Base-by-base conservation (phyloP, 2,113 vertebrate genomes). In the Nycticryphes semicollaris region DNA sequence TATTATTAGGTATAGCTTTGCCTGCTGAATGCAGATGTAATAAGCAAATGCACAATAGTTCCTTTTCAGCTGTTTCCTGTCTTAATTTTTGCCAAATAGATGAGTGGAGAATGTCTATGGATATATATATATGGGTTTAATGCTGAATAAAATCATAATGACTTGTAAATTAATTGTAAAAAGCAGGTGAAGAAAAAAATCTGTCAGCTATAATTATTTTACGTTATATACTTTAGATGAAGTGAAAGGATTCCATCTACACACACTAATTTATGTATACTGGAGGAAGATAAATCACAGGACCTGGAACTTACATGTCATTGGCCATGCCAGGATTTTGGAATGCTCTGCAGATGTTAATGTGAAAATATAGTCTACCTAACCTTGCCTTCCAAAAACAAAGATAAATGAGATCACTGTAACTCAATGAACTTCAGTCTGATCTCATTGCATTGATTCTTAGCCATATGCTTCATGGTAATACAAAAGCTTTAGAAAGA, bases 301-400 rank as follows among this genome's bases (percentile, higher is more conserved):
- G 59, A 91, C 76, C 77, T 90, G 84, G 62, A 92, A 88, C 66
- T 89, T 93, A 51, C 20, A 57, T 93, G 74, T 93, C 56, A 53
- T 67, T 94, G 15, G 27, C 84, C 86, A 80, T 90, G 89, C 76
- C 95, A 96, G 87, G 54, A 87, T 95, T 93, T 90, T 87, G 75
- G 76, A 97, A 84, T 84, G 87, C 63, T 91, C 84, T 97, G 75
- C 91, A 96, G 89, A 87, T 97, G 64, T 95, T 89, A 82, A 54
- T 91, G 45, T 96, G 60, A 94, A 96, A 96, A 93, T 73, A 88
- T 23, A 68, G 43, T 25, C 18, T 92, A 91, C 83, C 68, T 72
- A 87, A 53, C 41, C 17, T 60, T 83, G 56, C 66, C 54, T 96
- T 94, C 80, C 77, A 76, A 87, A 96, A 94, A 54, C 62, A 75